A percentile compares a stretch with the other conserved stretches of the same genome.
These are phyloP conservation scores for Cyanoderma ruficeps DNA, from an alignment of 2,113 vertebrate genomes.

Conservation along the genomic window DNA sequence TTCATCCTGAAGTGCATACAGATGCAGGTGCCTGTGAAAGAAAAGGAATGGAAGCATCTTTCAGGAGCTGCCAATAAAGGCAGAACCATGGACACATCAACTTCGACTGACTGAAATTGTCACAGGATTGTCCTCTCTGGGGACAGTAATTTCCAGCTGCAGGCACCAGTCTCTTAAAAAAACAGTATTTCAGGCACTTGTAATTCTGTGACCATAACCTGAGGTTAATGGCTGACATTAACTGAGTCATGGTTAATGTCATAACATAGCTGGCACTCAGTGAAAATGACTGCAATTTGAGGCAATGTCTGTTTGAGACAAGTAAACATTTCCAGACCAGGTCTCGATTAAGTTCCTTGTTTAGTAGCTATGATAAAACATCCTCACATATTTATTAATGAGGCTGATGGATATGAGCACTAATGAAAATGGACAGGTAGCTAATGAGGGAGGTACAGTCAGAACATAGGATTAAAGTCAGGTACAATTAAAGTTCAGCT, in stretches of 20 bases:
- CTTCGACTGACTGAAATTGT: not conserved
- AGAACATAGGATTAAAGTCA: slow-evolving; percentile 48
- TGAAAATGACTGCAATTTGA: slow-evolving; percentile 11
- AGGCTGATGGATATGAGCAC: slow-evolving; percentile 17
- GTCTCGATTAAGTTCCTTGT: not conserved
- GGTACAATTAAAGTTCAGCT: slow-evolving; percentile 61
- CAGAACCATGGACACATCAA: not conserved
- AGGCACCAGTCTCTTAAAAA: not conserved
- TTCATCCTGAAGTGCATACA: not conserved
- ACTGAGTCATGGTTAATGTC: not conserved
- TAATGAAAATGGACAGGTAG: slow-evolving; percentile 59
- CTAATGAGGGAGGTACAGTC: slow-evolving; percentile 51
- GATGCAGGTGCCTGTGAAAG: not conserved
- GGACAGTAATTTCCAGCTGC: not conserved
- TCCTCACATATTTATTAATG: slow-evolving; percentile 34
- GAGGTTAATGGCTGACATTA: slow-evolving; percentile 25
- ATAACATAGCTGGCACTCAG: not conserved
- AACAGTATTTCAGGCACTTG: not conserved
- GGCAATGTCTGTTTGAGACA: not conserved
- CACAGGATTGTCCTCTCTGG: not conserved
- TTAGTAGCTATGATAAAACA: slow-evolving; percentile 21
- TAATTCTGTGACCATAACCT: slow-evolving; percentile 8
- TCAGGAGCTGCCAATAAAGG: not conserved
- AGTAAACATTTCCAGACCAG: not conserved
- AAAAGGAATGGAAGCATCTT: not conserved